These are phyloP conservation scores for Pseudomyrmex pallidus DNA, from an alignment of 1,140 invertebrate genomes.

Conservation along the genomic window DNA sequence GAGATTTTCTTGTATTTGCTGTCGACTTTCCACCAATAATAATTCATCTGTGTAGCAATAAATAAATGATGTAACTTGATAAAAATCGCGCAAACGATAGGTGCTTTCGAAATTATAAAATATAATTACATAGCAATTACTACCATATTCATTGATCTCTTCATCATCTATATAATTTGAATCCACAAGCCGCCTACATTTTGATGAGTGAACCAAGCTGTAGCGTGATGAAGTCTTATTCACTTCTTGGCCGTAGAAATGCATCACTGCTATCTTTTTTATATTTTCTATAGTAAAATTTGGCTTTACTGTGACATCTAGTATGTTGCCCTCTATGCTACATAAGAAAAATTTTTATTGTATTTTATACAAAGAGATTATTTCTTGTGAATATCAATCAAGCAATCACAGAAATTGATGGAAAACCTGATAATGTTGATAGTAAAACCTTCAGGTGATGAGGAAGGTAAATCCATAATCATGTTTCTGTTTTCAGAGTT, in stretches of 20 bases:
- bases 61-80: constrained; percentile 12
- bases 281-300: constrained; percentile 81
- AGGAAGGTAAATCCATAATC: constrained; percentile 70
- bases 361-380: constrained; percentile 8
- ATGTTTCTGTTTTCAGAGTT: constrained; percentile 71
- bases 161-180: constrained; percentile 77
- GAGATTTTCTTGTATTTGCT: constrained; percentile 71
- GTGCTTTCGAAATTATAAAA: constrained; percentile 14
- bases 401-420: not conserved
- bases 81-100: not conserved
- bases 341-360: constrained; percentile 37
- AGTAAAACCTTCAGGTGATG: constrained; percentile 73
- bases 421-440: constrained; percentile 82
- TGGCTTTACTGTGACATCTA: constrained; percentile 76
- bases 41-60: constrained; percentile 82
- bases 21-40: constrained; percentile 79
- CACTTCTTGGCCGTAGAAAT: constrained; percentile 81
- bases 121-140: constrained; percentile 22
- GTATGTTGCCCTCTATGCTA: constrained; percentile 80
- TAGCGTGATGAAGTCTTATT: constrained; percentile 74
- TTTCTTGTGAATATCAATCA: not conserved
- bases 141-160: constrained; percentile 80
- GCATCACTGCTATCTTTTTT: constrained; percentile 81
- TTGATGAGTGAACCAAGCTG: constrained; percentile 79
- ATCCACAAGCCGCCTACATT: constrained; percentile 79